phyloP scores from a whole-genome alignment of 1,140 invertebrate genomes.

The Lasioglossum albipes region DNA sequence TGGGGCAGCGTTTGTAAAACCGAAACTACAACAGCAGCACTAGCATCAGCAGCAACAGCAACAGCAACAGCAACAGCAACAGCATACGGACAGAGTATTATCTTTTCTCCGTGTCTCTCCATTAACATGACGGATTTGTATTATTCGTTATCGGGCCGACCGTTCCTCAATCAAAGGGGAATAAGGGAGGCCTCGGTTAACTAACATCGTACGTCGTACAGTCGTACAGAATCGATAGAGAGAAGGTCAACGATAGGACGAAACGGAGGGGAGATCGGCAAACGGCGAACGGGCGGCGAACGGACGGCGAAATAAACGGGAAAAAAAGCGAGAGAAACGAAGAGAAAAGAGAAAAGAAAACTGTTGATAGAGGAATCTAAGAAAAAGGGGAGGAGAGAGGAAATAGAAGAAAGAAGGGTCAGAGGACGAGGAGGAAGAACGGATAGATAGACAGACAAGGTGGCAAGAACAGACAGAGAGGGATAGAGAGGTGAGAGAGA shows the following conservation, averaged over 20 bases:
- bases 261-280: background rate
- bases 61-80: too few relatives aligned
- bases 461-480: conserved; percentile 7
- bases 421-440: background rate
- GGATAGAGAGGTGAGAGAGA: conserved; percentile 1
- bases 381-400: too few relatives aligned
- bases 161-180: too few relatives aligned
- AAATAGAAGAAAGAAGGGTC: background rate
- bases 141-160: background rate
- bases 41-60: too few relatives aligned
- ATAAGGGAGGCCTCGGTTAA: background rate
- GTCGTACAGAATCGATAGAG: background rate
- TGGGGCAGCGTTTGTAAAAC: background rate
- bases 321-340: background rate
- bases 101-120: background rate
- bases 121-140: background rate
- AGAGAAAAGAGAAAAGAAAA: too few relatives aligned
- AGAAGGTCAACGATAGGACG: background rate
- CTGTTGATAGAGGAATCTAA: too few relatives aligned
- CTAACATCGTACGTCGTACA: too few relatives aligned
- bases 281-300: background rate
- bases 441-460: background rate
- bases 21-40: background rate
- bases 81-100: background rate
- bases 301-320: background rate